A percentile compares a stretch with the other conserved stretches of the same genome.
Conservation (phyloP, 1,140 invertebrate genomes). For the Apis dorsata region DNA sequence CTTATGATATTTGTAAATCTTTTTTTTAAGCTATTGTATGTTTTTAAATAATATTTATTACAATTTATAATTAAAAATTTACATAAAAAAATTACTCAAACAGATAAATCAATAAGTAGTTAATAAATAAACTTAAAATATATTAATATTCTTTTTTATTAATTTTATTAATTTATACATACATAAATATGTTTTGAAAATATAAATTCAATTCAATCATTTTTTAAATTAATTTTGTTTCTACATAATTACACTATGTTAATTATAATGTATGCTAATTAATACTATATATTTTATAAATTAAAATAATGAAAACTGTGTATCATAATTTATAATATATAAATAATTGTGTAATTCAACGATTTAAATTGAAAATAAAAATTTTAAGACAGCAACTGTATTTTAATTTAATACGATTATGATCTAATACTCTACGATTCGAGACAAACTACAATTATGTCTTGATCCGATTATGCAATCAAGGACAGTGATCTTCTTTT, state of each 20-base stretch:
- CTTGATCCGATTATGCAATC: too few species aligned
- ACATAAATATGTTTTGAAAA: not conserved
- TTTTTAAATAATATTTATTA: not conserved
- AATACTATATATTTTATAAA: not conserved
- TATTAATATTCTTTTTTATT: not conserved
- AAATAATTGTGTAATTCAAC: not conserved
- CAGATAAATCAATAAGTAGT: not conserved
- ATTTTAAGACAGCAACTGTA: too few species aligned
- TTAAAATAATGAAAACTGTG: not conserved
- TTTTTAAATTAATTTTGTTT: not conserved
- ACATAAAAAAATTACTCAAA: not conserved
- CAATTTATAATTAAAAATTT: not conserved
- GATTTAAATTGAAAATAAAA: too few species aligned
- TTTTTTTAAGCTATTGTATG: not conserved
- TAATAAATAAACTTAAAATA: not conserved
- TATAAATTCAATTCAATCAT: not conserved
- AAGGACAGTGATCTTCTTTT: too few species aligned
- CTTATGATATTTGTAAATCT: not conserved
- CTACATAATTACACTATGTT: too few species aligned
- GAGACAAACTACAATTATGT: too few species aligned
- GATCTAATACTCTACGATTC: too few species aligned
- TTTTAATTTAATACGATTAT: too few species aligned
- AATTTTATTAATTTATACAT: not conserved
- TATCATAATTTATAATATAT: not conserved
- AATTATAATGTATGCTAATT: not conserved